These are phyloP conservation scores for Melieria omissa DNA, from an alignment of 2,888 invertebrate genomes.

Conservation along the genomic window DNA sequence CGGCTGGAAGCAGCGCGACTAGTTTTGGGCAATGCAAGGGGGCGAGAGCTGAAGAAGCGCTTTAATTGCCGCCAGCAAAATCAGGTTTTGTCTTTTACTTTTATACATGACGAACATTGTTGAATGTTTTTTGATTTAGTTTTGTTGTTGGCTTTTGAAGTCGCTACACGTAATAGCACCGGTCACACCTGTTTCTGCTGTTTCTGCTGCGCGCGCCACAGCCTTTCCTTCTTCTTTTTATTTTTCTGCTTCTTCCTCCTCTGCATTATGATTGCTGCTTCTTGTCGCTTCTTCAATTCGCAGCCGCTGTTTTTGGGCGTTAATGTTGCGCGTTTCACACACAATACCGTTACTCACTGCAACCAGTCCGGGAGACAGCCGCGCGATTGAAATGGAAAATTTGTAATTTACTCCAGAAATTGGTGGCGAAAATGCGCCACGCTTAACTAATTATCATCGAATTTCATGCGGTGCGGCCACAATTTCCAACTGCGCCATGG, in stretches of 20 bases:
- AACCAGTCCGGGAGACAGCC: too few relatives aligned
- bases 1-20: too few relatives aligned
- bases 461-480: background rate
- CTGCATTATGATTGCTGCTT: background rate
- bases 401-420: background rate
- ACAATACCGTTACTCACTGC: background rate
- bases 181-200: slow-evolving; percentile 43
- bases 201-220: background rate
- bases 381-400: background rate
- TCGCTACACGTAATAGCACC: slow-evolving; percentile 29
- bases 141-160: background rate
- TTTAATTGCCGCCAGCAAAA: background rate
- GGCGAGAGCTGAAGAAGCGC: background rate
- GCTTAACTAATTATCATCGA: background rate
- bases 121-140: background rate
- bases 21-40: too few relatives aligned
- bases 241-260: slow-evolving; percentile 1
- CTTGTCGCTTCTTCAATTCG: too few relatives aligned
- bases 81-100: background rate
- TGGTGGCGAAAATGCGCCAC: background rate
- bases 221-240: background rate
- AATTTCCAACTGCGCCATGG: too few relatives aligned
- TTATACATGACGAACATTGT: too few relatives aligned
- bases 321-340: background rate
- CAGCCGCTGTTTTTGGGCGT: too few relatives aligned